Base-by-base conservation (phyloP, 2,797 vertebrate species). In the Trachurus trachurus region DNA sequence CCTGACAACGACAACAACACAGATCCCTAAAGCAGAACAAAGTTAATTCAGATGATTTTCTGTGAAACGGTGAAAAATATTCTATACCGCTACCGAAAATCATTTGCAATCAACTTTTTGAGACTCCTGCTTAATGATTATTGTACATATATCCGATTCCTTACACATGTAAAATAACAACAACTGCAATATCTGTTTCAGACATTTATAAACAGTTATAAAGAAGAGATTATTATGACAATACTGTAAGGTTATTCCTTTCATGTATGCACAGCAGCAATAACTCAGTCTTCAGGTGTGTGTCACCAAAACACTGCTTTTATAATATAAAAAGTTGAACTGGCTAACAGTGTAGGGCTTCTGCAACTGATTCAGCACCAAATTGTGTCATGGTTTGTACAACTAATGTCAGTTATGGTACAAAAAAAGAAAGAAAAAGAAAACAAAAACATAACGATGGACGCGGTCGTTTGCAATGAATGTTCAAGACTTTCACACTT, bases 1-100 rank as follows among this genome's bases (percentile, higher is more conserved):
- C 47, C 58, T 0, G 3, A 63, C 44, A 16, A 26, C 40, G 61
- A 37, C 26, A 17, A 63, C 44, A 19, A 26, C 40, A 64, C 45
- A 13, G 26, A 84, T n/a, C 47, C 76, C 61, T 64, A 34, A 66
- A 83, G 84, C 79, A 85, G 85, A 92, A 88, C 89, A 89, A 91
- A 87, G 16, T 2, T 64, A 47, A 68, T 73, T 63, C 17, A 61
- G 34, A 31, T 7, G 2, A 58, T 80, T 67, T 49, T 70, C 26
- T 34, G 5, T 34, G 6, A 34, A 37, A 78, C 31, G 67, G 29
- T 70, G 40, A 61, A 10, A 26, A 69, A 63, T 52, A 22, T 42
- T 52, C 1, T 54, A 45, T 54, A 45, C 19, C 63, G 56, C 21
- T 52, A 34, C 44, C 34, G 9, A 26, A 53, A 62, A 62, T 53